phyloP scores from a whole-genome alignment of 2,113 vertebrate genomes.

The Vulpes ferrilata region DNA sequence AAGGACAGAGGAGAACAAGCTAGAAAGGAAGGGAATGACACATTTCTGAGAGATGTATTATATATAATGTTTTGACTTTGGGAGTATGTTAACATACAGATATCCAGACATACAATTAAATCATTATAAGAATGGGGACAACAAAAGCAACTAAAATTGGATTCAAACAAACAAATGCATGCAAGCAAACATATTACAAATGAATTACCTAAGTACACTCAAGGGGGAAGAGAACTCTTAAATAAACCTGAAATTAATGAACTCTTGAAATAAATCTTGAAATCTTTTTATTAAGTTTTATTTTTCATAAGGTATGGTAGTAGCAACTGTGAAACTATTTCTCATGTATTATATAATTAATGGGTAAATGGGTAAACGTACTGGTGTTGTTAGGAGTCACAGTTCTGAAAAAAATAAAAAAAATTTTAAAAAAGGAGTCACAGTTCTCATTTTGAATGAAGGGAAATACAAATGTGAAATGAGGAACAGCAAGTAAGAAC shows the following conservation, averaged over 20 bases:
- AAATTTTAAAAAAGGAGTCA: background rate
- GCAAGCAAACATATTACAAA: constrained; percentile 7
- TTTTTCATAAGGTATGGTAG: background rate
- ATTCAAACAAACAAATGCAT: constrained; percentile 20
- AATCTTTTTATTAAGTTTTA: background rate
- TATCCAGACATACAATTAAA: background rate
- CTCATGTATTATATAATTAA: background rate
- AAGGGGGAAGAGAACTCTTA: background rate
- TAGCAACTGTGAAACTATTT: background rate
- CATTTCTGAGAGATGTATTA: background rate
- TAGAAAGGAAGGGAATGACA: background rate
- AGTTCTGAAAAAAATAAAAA: background rate
- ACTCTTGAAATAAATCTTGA: background rate
- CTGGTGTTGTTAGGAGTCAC: background rate
- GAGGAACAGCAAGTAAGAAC: background rate
- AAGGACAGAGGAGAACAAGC: background rate
- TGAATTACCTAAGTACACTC: background rate
- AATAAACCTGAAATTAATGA: background rate
- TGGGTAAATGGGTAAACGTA: background rate
- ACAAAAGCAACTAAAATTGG: constrained; percentile 7
- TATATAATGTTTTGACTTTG: background rate
- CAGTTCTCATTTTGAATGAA: background rate
- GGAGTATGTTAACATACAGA: background rate
- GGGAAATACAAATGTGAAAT: background rate
- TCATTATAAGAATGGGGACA: background rate